phyloP scores from a whole-genome alignment of 2,113 vertebrate genomes.

The Mesembrinibis cayennensis region DNA sequence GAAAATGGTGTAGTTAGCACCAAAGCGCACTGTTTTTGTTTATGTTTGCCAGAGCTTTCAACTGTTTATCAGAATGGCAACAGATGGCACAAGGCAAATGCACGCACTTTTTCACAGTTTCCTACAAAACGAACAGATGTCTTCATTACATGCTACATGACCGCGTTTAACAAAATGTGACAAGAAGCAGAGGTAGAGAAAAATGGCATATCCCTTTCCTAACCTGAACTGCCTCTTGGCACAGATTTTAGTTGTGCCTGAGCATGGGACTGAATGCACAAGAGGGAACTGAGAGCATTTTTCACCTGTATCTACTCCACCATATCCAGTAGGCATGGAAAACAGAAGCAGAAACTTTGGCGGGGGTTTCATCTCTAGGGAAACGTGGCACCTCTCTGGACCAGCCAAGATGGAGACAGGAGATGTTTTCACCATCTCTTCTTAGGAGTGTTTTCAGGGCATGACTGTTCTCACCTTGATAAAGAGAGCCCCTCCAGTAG shows the following conservation, averaged over 20 bases:
- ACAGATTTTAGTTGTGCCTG: slow-evolving; percentile 21
- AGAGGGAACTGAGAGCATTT: background rate
- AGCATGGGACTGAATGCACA: slow-evolving; percentile 26
- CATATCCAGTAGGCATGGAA: background rate
- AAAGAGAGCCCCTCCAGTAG: background rate
- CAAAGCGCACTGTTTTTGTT: slow-evolving; percentile 40
- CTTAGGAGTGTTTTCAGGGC: background rate
- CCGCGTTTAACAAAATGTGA: slow-evolving; percentile 68
- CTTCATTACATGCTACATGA: slow-evolving; percentile 74
- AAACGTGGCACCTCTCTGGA: background rate
- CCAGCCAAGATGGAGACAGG: background rate
- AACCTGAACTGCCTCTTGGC: slow-evolving; percentile 62
- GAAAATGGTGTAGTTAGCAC: slow-evolving; percentile 45
- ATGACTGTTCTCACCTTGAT: background rate
- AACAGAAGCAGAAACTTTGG: background rate
- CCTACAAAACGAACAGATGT: slow-evolving; percentile 76
- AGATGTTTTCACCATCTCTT: background rate
- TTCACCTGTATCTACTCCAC: background rate
- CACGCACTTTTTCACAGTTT: slow-evolving; percentile 72
- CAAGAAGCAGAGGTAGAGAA: slow-evolving; percentile 72
- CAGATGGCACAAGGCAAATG: slow-evolving; percentile 73
- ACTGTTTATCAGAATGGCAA: slow-evolving; percentile 69
- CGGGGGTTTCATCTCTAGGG: background rate
- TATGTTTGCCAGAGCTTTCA: slow-evolving; percentile 65
- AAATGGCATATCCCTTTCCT: slow-evolving; percentile 36